Evolutionary conservation across 2,113 vertebrate genomes (phyloP), one percentile per base, ranked within the genome.

Genomic region (Sinocyclocheilus anophthalmus): DNA sequence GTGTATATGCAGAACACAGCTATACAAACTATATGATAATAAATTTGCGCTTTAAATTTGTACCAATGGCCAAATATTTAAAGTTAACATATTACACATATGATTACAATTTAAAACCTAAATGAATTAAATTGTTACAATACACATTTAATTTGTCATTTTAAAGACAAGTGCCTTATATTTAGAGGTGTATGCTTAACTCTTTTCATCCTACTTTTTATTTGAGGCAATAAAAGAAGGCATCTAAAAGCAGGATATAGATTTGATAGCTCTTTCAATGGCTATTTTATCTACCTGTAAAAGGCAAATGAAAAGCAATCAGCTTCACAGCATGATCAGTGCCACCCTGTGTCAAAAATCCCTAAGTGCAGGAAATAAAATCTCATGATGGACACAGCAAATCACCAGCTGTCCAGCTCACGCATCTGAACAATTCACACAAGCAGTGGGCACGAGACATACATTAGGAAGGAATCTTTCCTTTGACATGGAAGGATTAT

Each of bases 301-400:
- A 45, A 26, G 42, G 14, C 81, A 50, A 75, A 75, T 75, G 75
- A 84, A 72, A 84, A 72, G 82, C 82, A 84, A 84, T 84, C 82
- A 84, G 82, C 22, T 84, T 84, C 82, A 75, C 82, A 75, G 82
- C 53, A 84, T 84, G 82, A 48, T 26, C 82, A 61, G 22, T 84
- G 82, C 18, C 70, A 37, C 20, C 69, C 30, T 45, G 53, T 75
- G 70, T 83, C 81, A 70, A 48, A 84, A 84, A 84, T 76, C 83
- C 37, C 67, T 42, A 37, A 59, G 13, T 75, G 50, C 82, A 48
- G 33, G 59, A 61, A 48, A 84, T 76, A 76, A 42, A 57, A 75
- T 76, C 70, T 76, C 53, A 84, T 55, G 42, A 26, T 45, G 42
- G 24, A 50, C 73, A 39, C 72, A 76, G 33, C 14, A 75, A 45